A percentile compares a stretch with the other conserved stretches of the same genome.
Evolutionary conservation across 2,888 invertebrate species (phyloP).

Genomic region (Metalampra italica): DNA sequence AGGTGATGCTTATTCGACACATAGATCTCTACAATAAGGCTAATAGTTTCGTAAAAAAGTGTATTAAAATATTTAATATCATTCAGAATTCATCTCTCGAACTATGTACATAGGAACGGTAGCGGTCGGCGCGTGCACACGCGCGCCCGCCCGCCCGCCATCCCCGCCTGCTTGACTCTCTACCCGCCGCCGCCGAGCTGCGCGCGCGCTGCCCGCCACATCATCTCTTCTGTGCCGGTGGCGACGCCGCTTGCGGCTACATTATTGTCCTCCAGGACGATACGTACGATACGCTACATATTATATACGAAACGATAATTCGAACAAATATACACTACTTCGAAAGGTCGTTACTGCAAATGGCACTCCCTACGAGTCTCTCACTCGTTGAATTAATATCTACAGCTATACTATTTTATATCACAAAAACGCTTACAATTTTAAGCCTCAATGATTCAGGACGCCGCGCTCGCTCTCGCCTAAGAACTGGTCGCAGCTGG

Average conservation of each 20-base stretch:
- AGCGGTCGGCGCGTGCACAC: constrained; percentile 20
- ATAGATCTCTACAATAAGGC: constrained; percentile 48
- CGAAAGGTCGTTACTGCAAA: constrained; percentile 57
- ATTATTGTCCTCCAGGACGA: constrained; percentile 58
- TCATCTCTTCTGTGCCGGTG: no score
- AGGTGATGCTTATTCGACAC: constrained; percentile 48
- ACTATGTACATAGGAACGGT: constrained; percentile 40
- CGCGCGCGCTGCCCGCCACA: no score
- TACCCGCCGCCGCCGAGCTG: not conserved
- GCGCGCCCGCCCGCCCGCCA: constrained; percentile 15
- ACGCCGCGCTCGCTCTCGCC: constrained; percentile 34
- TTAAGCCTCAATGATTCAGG: constrained; percentile 56
- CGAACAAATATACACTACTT: constrained; percentile 43
- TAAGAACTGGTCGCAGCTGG: constrained; percentile 35
- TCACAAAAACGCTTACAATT: constrained; percentile 71
- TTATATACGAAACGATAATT: constrained; percentile 46
- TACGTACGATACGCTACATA: constrained; percentile 44
- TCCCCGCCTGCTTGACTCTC: not conserved
- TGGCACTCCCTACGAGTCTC: constrained; percentile 69
- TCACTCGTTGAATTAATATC: constrained; percentile 49
- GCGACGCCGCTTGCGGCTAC: constrained; percentile 34
- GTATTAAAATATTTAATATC: constrained; percentile 71
- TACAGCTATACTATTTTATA: constrained; percentile 70
- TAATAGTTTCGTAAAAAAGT: constrained; percentile 59
- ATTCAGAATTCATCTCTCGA: constrained; percentile 64